Conservation (phyloP, 2,797 vertebrate species). For the Chloroceryle inda region DNA sequence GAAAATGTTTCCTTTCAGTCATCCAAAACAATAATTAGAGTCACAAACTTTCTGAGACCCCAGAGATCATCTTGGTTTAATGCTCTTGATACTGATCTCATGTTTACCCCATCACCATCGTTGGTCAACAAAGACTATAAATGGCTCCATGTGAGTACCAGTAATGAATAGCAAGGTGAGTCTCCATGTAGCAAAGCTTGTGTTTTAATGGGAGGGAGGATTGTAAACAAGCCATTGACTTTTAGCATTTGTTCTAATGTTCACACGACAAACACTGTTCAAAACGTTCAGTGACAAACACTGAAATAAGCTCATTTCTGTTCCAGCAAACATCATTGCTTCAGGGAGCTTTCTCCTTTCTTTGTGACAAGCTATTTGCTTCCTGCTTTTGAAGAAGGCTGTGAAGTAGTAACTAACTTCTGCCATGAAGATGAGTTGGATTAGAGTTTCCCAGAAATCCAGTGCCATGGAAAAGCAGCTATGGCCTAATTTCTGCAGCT, state of each 20-base stretch:
- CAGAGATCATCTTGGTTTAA: neutral
- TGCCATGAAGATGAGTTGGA: neutral
- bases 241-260: neutral
- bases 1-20: neutral
- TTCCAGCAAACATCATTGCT: neutral
- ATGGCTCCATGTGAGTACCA: neutral
- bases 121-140: conserved; percentile 14
- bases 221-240: conserved; percentile 8
- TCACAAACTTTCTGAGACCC: neutral
- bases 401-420: neutral
- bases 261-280: no score
- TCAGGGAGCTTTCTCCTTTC: neutral
- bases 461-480: neutral
- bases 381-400: neutral
- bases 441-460: neutral
- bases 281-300: neutral
- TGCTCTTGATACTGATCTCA: neutral
- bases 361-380: neutral
- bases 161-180: neutral
- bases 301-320: conserved; percentile 4
- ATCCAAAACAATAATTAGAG: neutral
- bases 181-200: neutral
- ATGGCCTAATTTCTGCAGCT: neutral
- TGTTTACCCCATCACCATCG: neutral
- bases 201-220: conserved; percentile 8